Evolutionary conservation across 2,113 vertebrate species (phyloP), one percentile per base, ranked within the genome.

Genomic region (Mustela lutreola): DNA sequence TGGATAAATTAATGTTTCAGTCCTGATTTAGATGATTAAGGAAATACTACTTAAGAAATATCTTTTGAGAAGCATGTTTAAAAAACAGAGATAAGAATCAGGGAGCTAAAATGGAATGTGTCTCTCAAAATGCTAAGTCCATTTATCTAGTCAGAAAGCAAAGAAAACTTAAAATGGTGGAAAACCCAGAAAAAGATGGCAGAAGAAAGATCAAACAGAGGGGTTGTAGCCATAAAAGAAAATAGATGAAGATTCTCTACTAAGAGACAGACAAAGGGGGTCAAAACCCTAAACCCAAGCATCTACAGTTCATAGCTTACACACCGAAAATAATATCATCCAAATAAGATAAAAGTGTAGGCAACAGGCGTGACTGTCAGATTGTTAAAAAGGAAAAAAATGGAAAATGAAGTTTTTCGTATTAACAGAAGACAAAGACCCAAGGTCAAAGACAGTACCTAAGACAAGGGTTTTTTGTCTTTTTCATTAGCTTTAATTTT

Each of bases 101-200:
- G 71, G n/a, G n/a, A 67, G 63, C 50, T 63, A 53, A 90, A 97
- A 89, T 18, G 78, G 60, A 80, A 45, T 33, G 50, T 53, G 22
- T 81, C 63, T 78, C 28, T 90, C 26, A 63, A 95, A 95, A 84
- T 21, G 14, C 33, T 73, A 94, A 97, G 75, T 90, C 12, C 7
- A 11, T 85, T 89, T 87, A 93, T 75, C 56, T 58, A 79, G n/a
- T 70, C n/a, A 62, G 71, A 94, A 97, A 70, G 85, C 67, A 93
- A 97, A 95, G 39, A 50, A 92, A 92, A 56, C n/a, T 48, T 67
- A 28, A 45, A 96, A 95, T n/a, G 76, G 79, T 33, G 33, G 48
- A 76, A 96, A 70, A 6, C 58, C 19, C 10, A 84, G 79, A 62
- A 75, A 95, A 94, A 89, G 62, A 88, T 63, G 73, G 62, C n/a